Conservation (phyloP, 2,797 vertebrate genomes). For the Hippoglossus hippoglossus region DNA sequence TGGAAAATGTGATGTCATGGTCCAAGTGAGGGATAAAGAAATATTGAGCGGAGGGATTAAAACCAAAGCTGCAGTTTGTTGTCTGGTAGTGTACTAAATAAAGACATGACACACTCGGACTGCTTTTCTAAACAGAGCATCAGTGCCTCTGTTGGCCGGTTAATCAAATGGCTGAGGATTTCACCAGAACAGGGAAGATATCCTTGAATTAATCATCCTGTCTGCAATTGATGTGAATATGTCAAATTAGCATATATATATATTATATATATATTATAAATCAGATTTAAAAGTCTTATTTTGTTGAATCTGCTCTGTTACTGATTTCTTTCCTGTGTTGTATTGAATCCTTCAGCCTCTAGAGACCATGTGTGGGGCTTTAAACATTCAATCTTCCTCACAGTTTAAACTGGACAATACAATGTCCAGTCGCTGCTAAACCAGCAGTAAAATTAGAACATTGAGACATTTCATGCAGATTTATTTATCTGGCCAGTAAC, state of each 20-base stretch:
- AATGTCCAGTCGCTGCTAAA: not conserved
- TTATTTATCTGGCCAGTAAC: not conserved
- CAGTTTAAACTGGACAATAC: not conserved
- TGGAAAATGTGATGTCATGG: not conserved
- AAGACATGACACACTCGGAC: not conserved
- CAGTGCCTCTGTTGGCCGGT: no score
- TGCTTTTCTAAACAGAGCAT: not conserved
- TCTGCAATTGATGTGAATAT: no score
- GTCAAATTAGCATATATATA: no score
- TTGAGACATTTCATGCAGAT: not conserved
- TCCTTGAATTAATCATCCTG: no score
- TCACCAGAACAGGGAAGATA: no score
- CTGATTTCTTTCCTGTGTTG: not conserved
- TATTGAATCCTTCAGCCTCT: not conserved
- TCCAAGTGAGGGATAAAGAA: not conserved
- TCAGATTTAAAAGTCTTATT: no score
- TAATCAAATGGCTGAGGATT: no score
- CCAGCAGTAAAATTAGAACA: not conserved
- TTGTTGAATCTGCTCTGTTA: not conserved
- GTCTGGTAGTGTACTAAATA: no score
- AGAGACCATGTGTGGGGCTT: not conserved
- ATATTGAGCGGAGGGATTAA: not conserved
- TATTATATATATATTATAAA: no score
- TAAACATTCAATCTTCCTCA: not conserved
- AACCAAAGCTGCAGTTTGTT: conserved; percentile 1